Evolutionary conservation across 2,113 vertebrate genomes (phyloP).

Genomic region (Monopterus albus): DNA sequence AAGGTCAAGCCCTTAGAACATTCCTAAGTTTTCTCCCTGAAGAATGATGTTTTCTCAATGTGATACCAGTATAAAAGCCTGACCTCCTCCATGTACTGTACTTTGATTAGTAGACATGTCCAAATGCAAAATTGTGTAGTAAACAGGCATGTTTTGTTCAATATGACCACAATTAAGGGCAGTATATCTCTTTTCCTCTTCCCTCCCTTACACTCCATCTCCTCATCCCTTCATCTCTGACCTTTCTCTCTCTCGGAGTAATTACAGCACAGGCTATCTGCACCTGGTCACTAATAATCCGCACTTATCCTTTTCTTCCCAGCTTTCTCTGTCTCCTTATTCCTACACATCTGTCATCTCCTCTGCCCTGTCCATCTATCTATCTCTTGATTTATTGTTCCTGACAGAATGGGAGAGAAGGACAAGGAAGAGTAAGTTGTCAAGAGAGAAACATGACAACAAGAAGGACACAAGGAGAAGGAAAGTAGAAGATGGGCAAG

Average conservation of each 20-base stretch:
- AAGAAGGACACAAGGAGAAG: neutral
- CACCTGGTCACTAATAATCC: slow-evolving; percentile 76
- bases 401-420: slow-evolving; percentile 16
- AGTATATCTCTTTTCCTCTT: slow-evolving; percentile 11
- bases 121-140: slow-evolving; percentile 10
- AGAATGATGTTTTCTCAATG: slow-evolving; percentile 11
- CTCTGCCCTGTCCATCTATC: slow-evolving; percentile 23
- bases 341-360: slow-evolving; percentile 45
- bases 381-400: slow-evolving; percentile 81
- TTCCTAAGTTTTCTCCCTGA: slow-evolving; percentile 32
- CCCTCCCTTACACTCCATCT: slow-evolving; percentile 15
- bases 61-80: neutral
- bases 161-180: slow-evolving; percentile 34
- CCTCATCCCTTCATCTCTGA: slow-evolving; percentile 22
- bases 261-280: slow-evolving; percentile 78
- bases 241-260: slow-evolving; percentile 56
- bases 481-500: slow-evolving; percentile 3
- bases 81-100: slow-evolving; percentile 6
- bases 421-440: too few species aligned
- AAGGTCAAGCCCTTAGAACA: slow-evolving; percentile 56
- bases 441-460: too few species aligned
- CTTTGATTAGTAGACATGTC: slow-evolving; percentile 10
- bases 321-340: slow-evolving; percentile 16
- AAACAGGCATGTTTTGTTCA: slow-evolving; percentile 28
- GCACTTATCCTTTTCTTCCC: slow-evolving; percentile 41